A percentile compares a stretch with the other conserved stretches of the same genome.
Evolutionary conservation across 2,113 vertebrate species (phyloP).

Genomic region (Microtus montanus): DNA sequence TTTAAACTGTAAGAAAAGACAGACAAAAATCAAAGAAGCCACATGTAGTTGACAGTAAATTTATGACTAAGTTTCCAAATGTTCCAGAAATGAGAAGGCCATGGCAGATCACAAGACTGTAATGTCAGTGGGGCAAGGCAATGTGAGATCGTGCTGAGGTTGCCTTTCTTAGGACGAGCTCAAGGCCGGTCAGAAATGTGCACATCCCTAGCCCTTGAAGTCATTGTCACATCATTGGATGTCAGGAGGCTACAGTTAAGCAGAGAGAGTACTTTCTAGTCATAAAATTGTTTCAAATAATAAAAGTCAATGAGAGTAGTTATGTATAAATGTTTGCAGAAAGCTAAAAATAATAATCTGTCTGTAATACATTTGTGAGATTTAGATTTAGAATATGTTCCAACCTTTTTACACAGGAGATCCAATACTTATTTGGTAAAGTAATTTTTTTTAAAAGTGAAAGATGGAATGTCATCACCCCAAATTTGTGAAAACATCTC

Average conservation of each 20-base stretch:
- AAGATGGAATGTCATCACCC: neutral
- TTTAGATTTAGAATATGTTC: neutral
- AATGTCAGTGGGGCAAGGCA: neutral
- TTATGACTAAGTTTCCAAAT: neutral
- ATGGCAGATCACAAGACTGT: neutral
- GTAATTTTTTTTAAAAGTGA: constrained; percentile 32
- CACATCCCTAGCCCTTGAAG: neutral
- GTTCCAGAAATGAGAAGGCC: neutral
- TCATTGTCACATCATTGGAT: neutral
- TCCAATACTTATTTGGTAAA: neutral
- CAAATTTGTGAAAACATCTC: neutral
- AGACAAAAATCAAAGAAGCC: neutral
- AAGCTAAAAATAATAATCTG: neutral
- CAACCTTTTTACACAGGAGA: neutral
- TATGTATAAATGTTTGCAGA: neutral
- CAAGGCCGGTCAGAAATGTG: neutral
- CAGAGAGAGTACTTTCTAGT: neutral
- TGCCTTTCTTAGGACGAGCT: neutral
- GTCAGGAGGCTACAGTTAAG: neutral
- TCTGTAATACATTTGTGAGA: neutral
- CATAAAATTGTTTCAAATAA: neutral
- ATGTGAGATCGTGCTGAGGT: neutral
- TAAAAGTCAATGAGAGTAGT: neutral
- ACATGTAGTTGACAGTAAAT: neutral
- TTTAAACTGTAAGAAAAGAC: neutral